Conservation (phyloP, 2,888 invertebrate genomes). For the Malthinus flaveolus region DNA sequence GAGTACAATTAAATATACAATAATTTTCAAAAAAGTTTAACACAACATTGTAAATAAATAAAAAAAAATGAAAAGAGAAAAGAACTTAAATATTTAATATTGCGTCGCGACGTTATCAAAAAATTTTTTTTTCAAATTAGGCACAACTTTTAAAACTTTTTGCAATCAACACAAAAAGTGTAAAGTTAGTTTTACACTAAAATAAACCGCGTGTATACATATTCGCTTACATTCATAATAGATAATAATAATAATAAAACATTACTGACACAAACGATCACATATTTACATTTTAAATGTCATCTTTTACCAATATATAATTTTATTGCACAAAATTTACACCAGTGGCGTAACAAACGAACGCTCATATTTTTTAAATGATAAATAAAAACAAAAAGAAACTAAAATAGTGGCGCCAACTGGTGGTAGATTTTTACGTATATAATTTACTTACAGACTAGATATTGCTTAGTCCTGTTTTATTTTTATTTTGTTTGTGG, state of each 20-base stretch:
- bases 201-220: not conserved
- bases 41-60: conserved; percentile 22
- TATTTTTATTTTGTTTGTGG: conserved; percentile 8
- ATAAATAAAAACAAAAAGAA: not conserved
- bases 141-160: conserved; percentile 11
- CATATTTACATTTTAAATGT: conserved; percentile 26
- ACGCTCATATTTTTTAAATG: not conserved
- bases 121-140: not conserved
- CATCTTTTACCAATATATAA: conserved; percentile 4
- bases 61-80: conserved; percentile 13
- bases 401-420: not conserved
- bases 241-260: conserved; percentile 1
- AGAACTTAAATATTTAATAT: conserved; percentile 15
- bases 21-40: conserved; percentile 16
- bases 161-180: conserved; percentile 13
- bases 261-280: conserved; percentile 3
- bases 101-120: conserved; percentile 20
- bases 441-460: conserved; percentile 24
- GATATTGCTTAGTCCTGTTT: conserved; percentile 19
- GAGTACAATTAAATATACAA: conserved; percentile 23
- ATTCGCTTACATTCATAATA: not conserved
- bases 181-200: conserved; percentile 13
- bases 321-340: conserved; percentile 21
- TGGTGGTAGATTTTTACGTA: conserved; percentile 1
- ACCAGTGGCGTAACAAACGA: conserved; percentile 3